Conservation (phyloP, 2,113 vertebrate genomes). For the Podarcis raffonei region DNA sequence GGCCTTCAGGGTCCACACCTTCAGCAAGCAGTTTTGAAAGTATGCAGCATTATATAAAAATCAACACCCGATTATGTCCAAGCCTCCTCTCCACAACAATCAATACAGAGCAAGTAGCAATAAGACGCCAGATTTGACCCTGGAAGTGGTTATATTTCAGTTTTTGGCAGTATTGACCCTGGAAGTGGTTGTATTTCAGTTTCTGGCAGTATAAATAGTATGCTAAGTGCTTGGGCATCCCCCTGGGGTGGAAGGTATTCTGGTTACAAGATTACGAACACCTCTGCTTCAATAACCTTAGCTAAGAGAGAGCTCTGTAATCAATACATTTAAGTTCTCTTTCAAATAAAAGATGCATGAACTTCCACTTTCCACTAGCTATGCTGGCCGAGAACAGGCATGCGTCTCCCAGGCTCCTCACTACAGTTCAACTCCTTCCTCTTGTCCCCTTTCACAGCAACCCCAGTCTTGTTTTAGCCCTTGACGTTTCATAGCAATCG, state of each 20-base stretch:
- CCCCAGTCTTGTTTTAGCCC: background rate
- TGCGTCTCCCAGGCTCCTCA: background rate
- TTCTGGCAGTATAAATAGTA: background rate
- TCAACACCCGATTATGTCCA: background rate
- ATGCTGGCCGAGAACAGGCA: background rate
- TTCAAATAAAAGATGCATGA: background rate
- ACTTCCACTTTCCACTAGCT: background rate
- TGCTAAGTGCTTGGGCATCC: conserved; percentile 21
- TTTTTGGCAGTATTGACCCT: background rate
- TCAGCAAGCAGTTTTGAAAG: conserved; percentile 1
- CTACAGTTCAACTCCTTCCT: background rate
- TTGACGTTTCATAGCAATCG: too few relatives aligned
- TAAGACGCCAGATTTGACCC: background rate
- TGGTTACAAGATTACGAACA: conserved; percentile 5
- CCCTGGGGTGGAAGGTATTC: conserved; percentile 26
- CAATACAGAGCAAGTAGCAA: conserved; percentile 6
- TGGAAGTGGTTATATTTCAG: background rate
- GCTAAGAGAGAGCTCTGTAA: conserved; percentile 20
- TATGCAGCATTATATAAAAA: background rate
- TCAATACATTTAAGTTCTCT: background rate
- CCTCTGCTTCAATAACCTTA: conserved; percentile 21
- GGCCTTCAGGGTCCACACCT: background rate
- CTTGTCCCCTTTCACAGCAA: background rate
- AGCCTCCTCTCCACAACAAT: background rate
- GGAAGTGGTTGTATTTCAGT: background rate